phyloP scores from a whole-genome alignment of 2,113 vertebrate genomes.

The Ceyx margarethae region DNA sequence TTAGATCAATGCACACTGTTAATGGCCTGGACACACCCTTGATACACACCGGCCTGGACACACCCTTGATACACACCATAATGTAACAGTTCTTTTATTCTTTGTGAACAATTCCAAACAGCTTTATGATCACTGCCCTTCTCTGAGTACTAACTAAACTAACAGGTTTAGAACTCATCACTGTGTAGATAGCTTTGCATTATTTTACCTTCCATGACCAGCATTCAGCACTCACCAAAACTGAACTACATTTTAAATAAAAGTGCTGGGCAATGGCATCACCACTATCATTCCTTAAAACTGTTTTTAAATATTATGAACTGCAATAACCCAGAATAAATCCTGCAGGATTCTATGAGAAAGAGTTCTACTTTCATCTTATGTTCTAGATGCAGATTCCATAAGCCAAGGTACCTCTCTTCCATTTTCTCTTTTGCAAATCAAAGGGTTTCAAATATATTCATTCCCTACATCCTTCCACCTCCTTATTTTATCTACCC shows the following conservation, averaged over 20 bases:
- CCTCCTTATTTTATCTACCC: not conserved
- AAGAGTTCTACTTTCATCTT: not conserved
- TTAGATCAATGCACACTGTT: not conserved
- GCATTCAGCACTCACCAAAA: not conserved
- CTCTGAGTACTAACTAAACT: not conserved
- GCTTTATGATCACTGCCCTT: not conserved
- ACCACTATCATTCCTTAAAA: not conserved
- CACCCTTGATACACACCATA: not conserved
- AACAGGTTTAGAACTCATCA: not conserved
- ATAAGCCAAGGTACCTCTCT: not conserved
- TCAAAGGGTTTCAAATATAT: not conserved
- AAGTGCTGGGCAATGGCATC: not conserved
- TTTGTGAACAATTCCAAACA: not conserved
- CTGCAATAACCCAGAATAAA: not conserved
- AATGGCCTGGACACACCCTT: not conserved
- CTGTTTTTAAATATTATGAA: not conserved
- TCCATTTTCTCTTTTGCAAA: not conserved
- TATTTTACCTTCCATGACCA: not conserved
- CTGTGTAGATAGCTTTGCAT: not conserved
- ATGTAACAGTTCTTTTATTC: not conserved
- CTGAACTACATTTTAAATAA: not conserved
- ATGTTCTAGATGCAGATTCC: not conserved
- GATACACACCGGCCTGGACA: not conserved
- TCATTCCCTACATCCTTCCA: not conserved
- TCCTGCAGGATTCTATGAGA: not conserved